Percentiles rank a stretch among this genome's conserved stretches.
Evolutionary conservation across 2,113 vertebrate species (phyloP).

Genomic region (Crotalus tigris): DNA sequence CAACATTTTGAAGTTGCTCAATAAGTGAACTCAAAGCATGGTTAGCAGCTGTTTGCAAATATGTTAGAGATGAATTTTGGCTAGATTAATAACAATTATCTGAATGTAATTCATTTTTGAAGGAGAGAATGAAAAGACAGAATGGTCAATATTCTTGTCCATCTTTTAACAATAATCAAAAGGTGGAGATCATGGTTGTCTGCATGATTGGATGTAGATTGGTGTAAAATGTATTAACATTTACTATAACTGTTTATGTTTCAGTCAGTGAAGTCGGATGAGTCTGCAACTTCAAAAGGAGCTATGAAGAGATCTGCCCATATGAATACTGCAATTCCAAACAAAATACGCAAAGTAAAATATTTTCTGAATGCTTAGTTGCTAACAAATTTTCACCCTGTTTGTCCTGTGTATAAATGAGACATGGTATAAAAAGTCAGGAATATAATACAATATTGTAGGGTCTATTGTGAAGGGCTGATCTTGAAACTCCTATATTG

Average conservation of each 20-base stretch:
- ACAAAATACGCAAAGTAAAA: constrained; percentile 15
- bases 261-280: background rate
- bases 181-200: background rate
- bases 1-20: background rate
- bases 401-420: background rate
- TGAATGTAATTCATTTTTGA: background rate
- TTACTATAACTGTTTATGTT: background rate
- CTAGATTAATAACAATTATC: background rate
- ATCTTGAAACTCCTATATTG: background rate
- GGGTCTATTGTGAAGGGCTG: background rate
- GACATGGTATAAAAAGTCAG: background rate
- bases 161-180: background rate
- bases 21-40: background rate
- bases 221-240: background rate
- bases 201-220: background rate
- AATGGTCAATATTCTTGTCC: background rate
- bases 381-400: background rate
- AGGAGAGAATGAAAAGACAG: background rate
- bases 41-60: background rate
- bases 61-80: background rate
- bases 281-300: background rate
- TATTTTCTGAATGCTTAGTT: background rate
- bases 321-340: background rate
- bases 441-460: background rate
- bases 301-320: background rate